Base-by-base conservation (phyloP, 2,113 vertebrate species). In the Corvus cornix region DNA sequence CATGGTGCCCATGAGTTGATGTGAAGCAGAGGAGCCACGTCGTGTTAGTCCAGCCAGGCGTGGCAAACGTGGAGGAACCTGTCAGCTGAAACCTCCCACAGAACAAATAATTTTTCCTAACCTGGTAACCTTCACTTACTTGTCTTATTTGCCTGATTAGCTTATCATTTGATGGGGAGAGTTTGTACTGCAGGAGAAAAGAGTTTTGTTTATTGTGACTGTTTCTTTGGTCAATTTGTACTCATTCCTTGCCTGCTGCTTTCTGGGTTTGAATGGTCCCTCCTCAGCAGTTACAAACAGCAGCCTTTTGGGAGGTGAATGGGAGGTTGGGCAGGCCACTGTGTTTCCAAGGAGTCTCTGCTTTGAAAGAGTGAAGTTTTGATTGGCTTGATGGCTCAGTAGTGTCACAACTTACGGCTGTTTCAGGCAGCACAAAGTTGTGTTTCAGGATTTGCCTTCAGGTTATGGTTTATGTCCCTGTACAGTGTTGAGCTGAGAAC, bases 311-410 rank as follows among this genome's bases (percentile, higher is more conserved):
- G 75, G 69, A 17, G 1, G 6, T 31, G n/a, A 30, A 5, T 3
- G 46, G 56, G 23, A 90, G 59, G 21, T 41, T 30, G 26, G 44
- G 55, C 69, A 52, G 35, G 19, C 35, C 35, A 1, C 22, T 22
- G 9, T 2, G 4, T 35, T 74, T 30, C 39, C 55, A 70, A 24
- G 55, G 43, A n/a, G 21, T 6, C 33, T 67, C 16, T 68, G 33
- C 15, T 49, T 75, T 67, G 67, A 33, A 52, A 83, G 55, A 19
- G 24, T 44, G 41, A 28, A 3, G 74, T 88, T 82, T 59, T 39
- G 33, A 3, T 64, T 2, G 23, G 13, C 7, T 49, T 16, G 48
- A 37, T 82, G 0, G 0, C 44, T 83, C 33, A 3, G 3, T 66
- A 3, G 3, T 66, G 37, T 85, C 63, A 28, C 35, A 14, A 10